phyloP scores from a whole-genome alignment of 2,113 vertebrate genomes.

The Prolemur simus region DNA sequence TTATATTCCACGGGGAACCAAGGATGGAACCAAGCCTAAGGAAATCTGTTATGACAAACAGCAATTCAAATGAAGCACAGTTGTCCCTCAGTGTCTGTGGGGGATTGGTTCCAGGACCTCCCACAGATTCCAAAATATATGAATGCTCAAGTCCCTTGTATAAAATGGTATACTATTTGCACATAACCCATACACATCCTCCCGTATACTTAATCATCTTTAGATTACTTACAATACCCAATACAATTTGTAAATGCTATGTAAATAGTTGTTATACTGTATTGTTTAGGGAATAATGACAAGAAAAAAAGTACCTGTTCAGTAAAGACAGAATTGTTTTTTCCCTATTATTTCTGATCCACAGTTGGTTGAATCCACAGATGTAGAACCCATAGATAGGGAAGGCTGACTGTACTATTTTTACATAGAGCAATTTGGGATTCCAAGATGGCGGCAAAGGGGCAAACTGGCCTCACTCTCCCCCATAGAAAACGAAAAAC shows the following conservation, averaged over 20 bases:
- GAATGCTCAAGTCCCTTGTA: background rate
- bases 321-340: background rate
- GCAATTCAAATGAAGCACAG: background rate
- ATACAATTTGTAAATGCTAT: background rate
- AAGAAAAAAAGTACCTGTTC: background rate
- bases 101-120: background rate
- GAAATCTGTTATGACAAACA: background rate
- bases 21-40: background rate
- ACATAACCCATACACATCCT: background rate
- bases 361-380: background rate
- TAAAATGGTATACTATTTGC: background rate
- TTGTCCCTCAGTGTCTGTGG: background rate
- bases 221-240: background rate
- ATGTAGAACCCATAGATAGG: background rate
- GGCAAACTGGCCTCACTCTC: no score
- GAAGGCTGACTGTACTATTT: background rate
- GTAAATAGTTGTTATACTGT: background rate
- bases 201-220: background rate
- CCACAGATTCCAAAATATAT: background rate
- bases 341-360: background rate
- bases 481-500: no score
- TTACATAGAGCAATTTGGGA: background rate
- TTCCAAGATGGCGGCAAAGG: no score
- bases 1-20: background rate
- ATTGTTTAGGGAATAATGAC: background rate